phyloP scores from a whole-genome alignment of 1,140 invertebrate species.

The Bombus balteatus region DNA sequence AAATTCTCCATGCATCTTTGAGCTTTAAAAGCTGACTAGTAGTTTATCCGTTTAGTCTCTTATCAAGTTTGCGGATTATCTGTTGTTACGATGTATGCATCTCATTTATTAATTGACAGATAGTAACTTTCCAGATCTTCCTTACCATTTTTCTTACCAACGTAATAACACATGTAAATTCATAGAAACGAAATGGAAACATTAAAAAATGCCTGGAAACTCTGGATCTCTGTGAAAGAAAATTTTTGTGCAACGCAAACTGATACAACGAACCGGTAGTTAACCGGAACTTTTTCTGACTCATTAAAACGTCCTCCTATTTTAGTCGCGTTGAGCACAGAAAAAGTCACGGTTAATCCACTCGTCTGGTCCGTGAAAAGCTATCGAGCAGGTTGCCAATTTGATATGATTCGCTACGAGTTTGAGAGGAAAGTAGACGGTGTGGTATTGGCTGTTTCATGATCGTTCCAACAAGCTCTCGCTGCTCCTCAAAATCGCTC shows the following conservation, averaged over 20 bases:
- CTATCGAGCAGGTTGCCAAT: constrained; percentile 20
- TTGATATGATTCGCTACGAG: constrained; percentile 15
- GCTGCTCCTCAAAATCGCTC: not conserved
- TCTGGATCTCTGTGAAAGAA: not conserved
- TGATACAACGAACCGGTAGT: not conserved
- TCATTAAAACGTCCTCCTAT: not conserved
- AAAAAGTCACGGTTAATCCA: constrained; percentile 5
- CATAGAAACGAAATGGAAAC: no score
- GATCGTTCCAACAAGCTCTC: constrained; percentile 7
- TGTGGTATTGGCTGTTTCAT: constrained; percentile 32
- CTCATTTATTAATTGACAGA: not conserved
- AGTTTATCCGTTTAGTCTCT: no score
- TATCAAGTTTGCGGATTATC: no score
- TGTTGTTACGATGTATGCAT: no score
- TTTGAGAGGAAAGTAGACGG: not conserved
- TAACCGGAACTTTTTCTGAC: not conserved
- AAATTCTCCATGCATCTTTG: constrained; percentile 1
- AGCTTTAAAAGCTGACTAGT: not conserved
- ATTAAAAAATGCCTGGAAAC: not conserved
- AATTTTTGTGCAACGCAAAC: not conserved
- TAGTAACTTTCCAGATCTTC: no score
- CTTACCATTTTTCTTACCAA: no score
- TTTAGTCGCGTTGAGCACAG: not conserved
- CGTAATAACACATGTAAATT: no score
- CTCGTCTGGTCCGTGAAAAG: constrained; percentile 6